These are phyloP conservation scores for Chelonus formosanus DNA, from an alignment of 2,888 invertebrate species.

Conservation along the genomic window DNA sequence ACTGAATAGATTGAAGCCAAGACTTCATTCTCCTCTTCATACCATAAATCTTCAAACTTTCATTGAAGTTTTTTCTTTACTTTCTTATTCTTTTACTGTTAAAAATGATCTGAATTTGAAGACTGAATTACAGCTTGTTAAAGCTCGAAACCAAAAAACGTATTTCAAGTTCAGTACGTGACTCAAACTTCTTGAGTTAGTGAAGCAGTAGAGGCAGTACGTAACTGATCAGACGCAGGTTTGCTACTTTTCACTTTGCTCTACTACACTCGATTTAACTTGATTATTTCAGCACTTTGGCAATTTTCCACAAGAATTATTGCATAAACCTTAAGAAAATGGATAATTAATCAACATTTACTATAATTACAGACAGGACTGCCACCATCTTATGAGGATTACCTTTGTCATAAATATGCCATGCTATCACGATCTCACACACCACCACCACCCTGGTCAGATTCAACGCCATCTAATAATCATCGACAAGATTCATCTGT, in stretches of 20 bases:
- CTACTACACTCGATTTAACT: constrained; percentile 12
- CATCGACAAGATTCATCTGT: constrained; percentile 53
- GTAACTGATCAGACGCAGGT: constrained; percentile 9
- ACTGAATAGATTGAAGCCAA: too few relatives aligned
- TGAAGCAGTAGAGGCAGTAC: background rate
- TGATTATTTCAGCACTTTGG: constrained; percentile 28
- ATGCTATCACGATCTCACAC: constrained; percentile 61
- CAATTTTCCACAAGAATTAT: constrained; percentile 17
- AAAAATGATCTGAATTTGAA: background rate
- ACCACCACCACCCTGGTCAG: constrained; percentile 63
- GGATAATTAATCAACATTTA: background rate
- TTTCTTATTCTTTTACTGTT: too few relatives aligned
- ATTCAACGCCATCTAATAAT: constrained; percentile 46
- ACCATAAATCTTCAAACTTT: background rate
- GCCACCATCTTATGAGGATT: constrained; percentile 64
- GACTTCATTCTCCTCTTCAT: too few relatives aligned
- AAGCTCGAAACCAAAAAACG: too few relatives aligned
- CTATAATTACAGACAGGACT: constrained; percentile 53
- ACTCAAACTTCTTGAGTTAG: background rate
- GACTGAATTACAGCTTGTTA: background rate
- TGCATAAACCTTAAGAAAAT: too few relatives aligned
- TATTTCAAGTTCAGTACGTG: too few relatives aligned
- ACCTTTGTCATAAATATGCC: constrained; percentile 57
- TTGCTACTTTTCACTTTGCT: background rate
- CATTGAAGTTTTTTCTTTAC: too few relatives aligned